Evolutionary conservation across 1,140 invertebrate species (phyloP).

Genomic region (Ctenoplectra terminalis): DNA sequence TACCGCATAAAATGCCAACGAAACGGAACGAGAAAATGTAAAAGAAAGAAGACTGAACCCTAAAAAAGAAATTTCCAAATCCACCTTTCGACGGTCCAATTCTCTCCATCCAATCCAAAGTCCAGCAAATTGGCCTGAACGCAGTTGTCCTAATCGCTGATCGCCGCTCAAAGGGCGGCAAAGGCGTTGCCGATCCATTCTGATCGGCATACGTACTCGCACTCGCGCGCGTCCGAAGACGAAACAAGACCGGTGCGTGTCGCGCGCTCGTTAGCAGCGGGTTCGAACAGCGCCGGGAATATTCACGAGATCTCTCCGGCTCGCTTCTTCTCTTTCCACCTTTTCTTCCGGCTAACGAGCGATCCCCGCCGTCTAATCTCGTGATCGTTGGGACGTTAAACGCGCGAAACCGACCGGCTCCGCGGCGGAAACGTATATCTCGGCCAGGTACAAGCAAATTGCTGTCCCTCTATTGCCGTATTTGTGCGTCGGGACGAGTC

Average conservation of each 20-base stretch:
- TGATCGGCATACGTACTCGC: not conserved
- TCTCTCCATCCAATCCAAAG: not conserved
- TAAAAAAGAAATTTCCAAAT: no score
- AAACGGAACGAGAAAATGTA: no score
- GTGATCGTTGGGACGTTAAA: slow-evolving; percentile 63
- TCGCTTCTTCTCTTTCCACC: not conserved
- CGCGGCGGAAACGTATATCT: slow-evolving; percentile 51
- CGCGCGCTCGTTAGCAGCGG: slow-evolving; percentile 59
- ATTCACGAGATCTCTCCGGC: slow-evolving; percentile 5
- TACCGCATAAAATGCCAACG: no score
- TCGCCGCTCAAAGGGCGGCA: slow-evolving; percentile 30
- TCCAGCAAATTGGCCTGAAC: slow-evolving; percentile 52
- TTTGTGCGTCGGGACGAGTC: slow-evolving; percentile 21
- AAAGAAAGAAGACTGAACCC: not conserved
- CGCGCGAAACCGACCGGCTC: slow-evolving; percentile 49
- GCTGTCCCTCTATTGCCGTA: slow-evolving; percentile 56
- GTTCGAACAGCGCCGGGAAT: slow-evolving; percentile 26
- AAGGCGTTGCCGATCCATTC: slow-evolving; percentile 26
- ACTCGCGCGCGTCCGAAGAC: slow-evolving; percentile 30
- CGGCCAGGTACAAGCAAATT: slow-evolving; percentile 46
- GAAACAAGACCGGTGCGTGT: slow-evolving; percentile 58
- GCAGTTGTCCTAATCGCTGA: slow-evolving; percentile 45
- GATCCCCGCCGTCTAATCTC: slow-evolving; percentile 53
- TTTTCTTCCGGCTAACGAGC: slow-evolving; percentile 25
- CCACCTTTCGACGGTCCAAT: not conserved